These are phyloP conservation scores for Malurus melanocephalus DNA, from an alignment of 2,113 vertebrate genomes.

Conservation along the genomic window DNA sequence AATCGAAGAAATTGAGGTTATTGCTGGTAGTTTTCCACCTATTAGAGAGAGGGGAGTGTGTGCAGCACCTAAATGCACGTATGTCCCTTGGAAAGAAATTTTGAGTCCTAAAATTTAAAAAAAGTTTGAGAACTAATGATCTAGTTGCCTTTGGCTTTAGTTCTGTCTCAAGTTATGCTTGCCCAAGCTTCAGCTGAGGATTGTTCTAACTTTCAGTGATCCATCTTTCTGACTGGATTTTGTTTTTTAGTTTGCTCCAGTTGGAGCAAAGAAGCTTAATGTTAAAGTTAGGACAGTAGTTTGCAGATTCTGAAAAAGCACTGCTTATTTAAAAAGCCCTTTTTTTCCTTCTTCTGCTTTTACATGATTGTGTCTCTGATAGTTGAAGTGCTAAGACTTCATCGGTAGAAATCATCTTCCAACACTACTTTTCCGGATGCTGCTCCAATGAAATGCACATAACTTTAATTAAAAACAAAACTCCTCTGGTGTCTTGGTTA, in stretches of 20 bases:
- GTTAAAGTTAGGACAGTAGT: neutral
- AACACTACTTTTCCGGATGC: neutral
- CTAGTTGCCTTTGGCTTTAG: neutral
- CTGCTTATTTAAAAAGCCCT: accelerated
- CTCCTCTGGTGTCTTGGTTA: neutral
- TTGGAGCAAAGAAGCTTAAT: neutral
- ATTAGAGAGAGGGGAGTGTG: accelerated
- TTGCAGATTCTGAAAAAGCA: neutral
- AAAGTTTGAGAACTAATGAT: neutral
- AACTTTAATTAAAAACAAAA: neutral
- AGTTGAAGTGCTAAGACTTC: neutral
- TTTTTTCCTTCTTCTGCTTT: neutral
- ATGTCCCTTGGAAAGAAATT: neutral
- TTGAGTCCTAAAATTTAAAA: neutral
- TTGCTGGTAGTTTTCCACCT: neutral
- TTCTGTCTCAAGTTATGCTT: neutral
- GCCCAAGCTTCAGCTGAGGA: neutral
- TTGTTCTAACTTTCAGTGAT: neutral
- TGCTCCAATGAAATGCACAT: neutral
- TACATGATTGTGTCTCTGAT: neutral
- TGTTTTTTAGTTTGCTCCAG: neutral
- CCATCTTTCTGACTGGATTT: neutral
- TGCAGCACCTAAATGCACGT: accelerated
- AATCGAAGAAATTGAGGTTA: neutral
- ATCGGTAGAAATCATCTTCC: neutral